Evolutionary conservation across 1,140 invertebrate genomes (phyloP).

Genomic region (Amphibalanus amphitrite): DNA sequence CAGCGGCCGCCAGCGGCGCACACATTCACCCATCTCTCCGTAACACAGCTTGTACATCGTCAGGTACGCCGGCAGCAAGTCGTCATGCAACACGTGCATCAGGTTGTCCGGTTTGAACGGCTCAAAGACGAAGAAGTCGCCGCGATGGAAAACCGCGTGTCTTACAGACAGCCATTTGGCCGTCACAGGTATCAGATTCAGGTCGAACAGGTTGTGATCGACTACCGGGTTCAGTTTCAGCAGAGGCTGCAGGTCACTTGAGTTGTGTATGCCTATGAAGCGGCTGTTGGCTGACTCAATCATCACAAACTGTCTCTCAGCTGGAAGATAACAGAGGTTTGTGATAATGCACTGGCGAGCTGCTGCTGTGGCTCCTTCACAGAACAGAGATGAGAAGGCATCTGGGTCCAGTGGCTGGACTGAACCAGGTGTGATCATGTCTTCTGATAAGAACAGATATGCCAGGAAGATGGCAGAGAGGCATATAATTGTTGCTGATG

Average conservation of each 20-base stretch:
- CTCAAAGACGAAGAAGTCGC: constrained; percentile 5
- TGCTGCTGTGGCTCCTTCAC: background rate
- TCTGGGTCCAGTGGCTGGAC: background rate
- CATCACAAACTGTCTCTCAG: background rate
- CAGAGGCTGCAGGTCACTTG: background rate
- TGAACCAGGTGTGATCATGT: background rate
- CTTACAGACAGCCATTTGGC: background rate
- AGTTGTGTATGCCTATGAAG: background rate
- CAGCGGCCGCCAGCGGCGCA: background rate
- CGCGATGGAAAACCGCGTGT: background rate
- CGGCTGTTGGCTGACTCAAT: background rate
- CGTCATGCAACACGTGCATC: constrained; percentile 36
- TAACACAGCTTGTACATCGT: constrained; percentile 21
- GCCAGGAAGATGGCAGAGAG: background rate
- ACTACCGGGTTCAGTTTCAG: background rate
- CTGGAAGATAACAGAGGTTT: background rate
- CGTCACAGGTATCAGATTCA: background rate
- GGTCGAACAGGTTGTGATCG: background rate
- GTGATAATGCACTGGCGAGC: background rate
- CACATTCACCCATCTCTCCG: background rate
- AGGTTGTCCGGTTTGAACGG: constrained; percentile 33
- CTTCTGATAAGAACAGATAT: background rate
- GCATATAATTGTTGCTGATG: background rate
- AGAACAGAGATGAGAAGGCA: constrained; percentile 28
- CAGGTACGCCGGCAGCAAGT: constrained; percentile 28